Base-by-base conservation (phyloP, 92 coral and sea anemone genomes). In the Bergia puertoricense region DNA sequence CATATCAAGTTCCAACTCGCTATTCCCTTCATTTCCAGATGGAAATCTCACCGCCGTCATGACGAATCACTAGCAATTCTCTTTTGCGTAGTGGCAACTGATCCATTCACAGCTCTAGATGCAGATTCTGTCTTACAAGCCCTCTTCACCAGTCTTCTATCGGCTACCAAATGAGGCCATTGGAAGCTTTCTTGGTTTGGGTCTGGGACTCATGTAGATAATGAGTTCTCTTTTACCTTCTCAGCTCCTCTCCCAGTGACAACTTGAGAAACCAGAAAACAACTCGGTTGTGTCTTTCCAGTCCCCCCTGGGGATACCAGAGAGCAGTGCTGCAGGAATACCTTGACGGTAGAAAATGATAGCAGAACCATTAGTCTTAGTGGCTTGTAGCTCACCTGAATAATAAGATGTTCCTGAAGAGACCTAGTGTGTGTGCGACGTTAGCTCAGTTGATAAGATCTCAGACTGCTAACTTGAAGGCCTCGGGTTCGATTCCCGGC, bases 21-120 rank as follows among this genome's bases (percentile, higher is more conserved):
- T 40, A 2, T 5, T 76, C 13, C 42, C 5, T 76, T 40, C 48
- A 16, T 76, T n/a, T 42, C 30, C 80, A 76, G 80, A 76, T 76
- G 80, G 80, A 76, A n/a, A 42, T 76, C 22, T 76, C 80, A 18
- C 54, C 80, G 38, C 6, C 80, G 22, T 41, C 48, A 42, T 76
- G 18, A 18, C n/a, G 23, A 62, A 18, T 62, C 69, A 16, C 69
- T 16, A 7, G 23, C 8, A 48, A 48, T 48, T 48, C 54, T 48
- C 54, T 48, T 48, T 4, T 8, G 54, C 23, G n/a, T 54, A 54
- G 2, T 54, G 16, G 18, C n/a, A 62, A 18, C 69, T 62, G 69
- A 20, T 6, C 30, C 16, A 6, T 1, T 62, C 23, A 62, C 69
- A 62, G 69, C 7, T 62, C 7, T 23, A 62, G 3, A 62, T 62